Base-by-base conservation (phyloP, 2,888 invertebrate species). In the Lasioglossum lativentre region DNA sequence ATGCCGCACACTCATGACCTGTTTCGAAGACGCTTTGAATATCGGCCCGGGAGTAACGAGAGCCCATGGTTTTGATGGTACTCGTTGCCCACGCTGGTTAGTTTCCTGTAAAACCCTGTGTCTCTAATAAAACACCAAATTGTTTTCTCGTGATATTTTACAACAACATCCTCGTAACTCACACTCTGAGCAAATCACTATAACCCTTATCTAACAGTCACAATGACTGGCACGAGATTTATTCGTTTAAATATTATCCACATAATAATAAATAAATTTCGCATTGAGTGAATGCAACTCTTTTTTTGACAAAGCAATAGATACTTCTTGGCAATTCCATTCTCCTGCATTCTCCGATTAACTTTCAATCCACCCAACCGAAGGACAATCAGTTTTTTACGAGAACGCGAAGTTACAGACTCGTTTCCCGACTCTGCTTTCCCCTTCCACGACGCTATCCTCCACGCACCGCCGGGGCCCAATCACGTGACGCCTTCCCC, bases 1-100 rank as follows among this genome's bases (percentile, higher is more conserved):
- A 85, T 83, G 75, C 80, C 74, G 81, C 82, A 76, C 75, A 72
- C 79, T 86, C 86, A 86, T 86, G 86, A 89, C 79, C 87, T 82
- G 82, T 68, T 86, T 89, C 78, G 87, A 77, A 86, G 78, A 78
- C 80, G 75, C 84, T 87, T 80, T 84, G 85, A 82, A 88, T 86
- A 85, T 82, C 82, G 80, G 68, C 30, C 34, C 12, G 76, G 70
- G 82, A 82, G 84, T 84, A 89, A 85, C 87, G 79, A 80, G 82
- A 70, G 70, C 42, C 86, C 83, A 82, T 83, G 85, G 85, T 88
- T 88, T 82, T 78, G 66, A 82, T 82, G 82, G 76, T 75, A 78
- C 80, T 80, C 83, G 72, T 77, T 56, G 73, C 42, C 47, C 42
- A 30, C 47, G 56, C 68, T 71, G 70, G 77, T 79, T 87, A 86